Percentiles rank a stretch among this genome's conserved stretches.
Conservation (phyloP, 2,888 invertebrate genomes). For the Xylocampa areola region DNA sequence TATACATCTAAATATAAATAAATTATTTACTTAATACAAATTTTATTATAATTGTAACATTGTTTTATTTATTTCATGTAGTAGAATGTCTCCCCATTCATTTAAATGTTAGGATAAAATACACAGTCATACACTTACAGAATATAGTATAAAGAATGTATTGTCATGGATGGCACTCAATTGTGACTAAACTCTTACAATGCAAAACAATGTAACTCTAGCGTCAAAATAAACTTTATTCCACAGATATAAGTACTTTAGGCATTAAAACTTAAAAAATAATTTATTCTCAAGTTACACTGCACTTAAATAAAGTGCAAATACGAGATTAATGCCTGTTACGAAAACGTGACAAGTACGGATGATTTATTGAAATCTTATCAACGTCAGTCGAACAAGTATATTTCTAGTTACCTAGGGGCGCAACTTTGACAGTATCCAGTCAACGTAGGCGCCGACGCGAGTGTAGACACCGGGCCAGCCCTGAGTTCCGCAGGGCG, state of each 20-base stretch:
- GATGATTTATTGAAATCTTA: slow-evolving; percentile 13
- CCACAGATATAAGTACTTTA: slow-evolving; percentile 20
- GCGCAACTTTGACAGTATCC: slow-evolving; percentile 90
- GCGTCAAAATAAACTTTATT: slow-evolving; percentile 29
- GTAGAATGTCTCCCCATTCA: slow-evolving; percentile 21
- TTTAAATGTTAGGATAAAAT: slow-evolving; percentile 32
- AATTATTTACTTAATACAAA: slow-evolving; percentile 65
- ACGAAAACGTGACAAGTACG: slow-evolving; percentile 8
- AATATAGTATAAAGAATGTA: slow-evolving; percentile 55
- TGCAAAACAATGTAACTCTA: slow-evolving; percentile 44
- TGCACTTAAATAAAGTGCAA: slow-evolving; percentile 25
- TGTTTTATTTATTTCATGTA: slow-evolving; percentile 56
- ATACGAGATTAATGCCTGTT: slow-evolving; percentile 37
- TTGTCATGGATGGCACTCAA: slow-evolving; percentile 61
- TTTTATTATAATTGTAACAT: slow-evolving; percentile 59
- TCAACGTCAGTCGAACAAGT: slow-evolving; percentile 46
- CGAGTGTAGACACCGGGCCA: slow-evolving; percentile 93
- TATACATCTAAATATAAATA: slow-evolving; percentile 64
- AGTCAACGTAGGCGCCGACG: slow-evolving; percentile 90
- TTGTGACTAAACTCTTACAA: slow-evolving; percentile 60
- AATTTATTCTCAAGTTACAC: slow-evolving; percentile 44
- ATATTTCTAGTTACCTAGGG: slow-evolving; percentile 77
- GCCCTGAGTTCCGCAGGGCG: slow-evolving; percentile 86
- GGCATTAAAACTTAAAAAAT: slow-evolving; percentile 39
- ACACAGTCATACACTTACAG: slow-evolving; percentile 35